These are phyloP conservation scores for Peromyscus attwateri DNA, from an alignment of 2,797 vertebrate genomes.

Conservation along the genomic window DNA sequence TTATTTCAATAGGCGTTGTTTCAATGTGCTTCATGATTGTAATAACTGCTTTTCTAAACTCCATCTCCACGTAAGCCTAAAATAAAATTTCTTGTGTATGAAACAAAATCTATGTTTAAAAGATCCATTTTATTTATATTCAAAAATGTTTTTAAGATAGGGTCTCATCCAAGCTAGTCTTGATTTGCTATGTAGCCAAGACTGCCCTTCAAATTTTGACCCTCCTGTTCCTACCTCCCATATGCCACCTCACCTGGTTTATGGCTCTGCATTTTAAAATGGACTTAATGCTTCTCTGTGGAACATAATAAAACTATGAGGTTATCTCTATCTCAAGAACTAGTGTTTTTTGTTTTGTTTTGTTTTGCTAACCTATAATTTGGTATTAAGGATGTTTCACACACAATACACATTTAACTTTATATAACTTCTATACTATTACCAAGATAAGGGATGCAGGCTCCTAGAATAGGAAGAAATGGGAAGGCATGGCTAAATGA, in stretches of 20 bases:
- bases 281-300: constrained; percentile 9
- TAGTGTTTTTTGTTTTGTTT: not conserved
- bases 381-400: constrained; percentile 53
- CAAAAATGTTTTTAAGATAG: not conserved
- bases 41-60: constrained; percentile 90
- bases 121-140: not conserved
- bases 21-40: constrained; percentile 87
- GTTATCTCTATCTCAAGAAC: constrained; percentile 1
- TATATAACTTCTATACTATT: not conserved
- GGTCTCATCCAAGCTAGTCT: not conserved
- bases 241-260: not conserved
- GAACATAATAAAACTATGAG: constrained; percentile 48
- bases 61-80: constrained; percentile 92
- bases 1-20: constrained; percentile 86
- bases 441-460: not conserved
- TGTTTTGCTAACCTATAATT: constrained; percentile 22
- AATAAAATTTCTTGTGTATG: constrained; percentile 63
- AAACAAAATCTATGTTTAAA: constrained; percentile 39
- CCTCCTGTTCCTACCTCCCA: not conserved
- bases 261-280: constrained; percentile 16
- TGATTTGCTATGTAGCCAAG: not conserved
- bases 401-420: not conserved
- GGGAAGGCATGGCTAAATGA: not conserved
- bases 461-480: not conserved
- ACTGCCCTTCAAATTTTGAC: not conserved